Base-by-base conservation (phyloP, 2,888 invertebrate genomes). In the Scaptomyza flava region DNA sequence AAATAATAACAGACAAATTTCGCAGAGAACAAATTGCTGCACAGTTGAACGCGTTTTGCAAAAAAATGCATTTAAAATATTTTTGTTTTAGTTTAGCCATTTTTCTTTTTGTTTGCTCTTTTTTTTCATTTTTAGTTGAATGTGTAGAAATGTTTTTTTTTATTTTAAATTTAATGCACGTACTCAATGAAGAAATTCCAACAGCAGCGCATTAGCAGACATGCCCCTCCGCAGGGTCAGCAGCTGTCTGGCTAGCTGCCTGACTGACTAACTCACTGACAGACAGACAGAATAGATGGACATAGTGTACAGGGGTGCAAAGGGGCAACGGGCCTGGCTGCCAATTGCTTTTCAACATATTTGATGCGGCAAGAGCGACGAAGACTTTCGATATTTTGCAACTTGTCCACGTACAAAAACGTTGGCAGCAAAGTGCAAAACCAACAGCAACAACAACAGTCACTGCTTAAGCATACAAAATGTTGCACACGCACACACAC, bases 171-270 rank as follows among this genome's bases (percentile, higher is more conserved):
- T 89, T 89, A 84, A 82, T 78, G 89, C 89, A 89, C 89, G 89
- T 89, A 89, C 84, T 90, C 90, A 90, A 90, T 89, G 90, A 90
- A 90, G 90, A 89, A 89, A 89, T 89, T 89, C 89, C 90, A 88
- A 64, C 87, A 86, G 86, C 89, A 85, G 88, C 83, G 86, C 89
- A 84, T 89, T 84, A 84, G 89, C 71, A 89, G 83, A 84, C 82
- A 84, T 73, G 62, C 62, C 57, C 74, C 75, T 75, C 34, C 50
- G 58, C 72, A 64, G 70, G 62, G 74, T 70, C 81, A 73, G 79
- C 81, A 63, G 68, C 61, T 62, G 65, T 66, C 51, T 60, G 64
- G 31, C 47, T 45, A 51, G 20, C 33, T 27, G 53, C 0, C 23
- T 9, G 11, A 20, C 34, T n/a, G 34, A 1, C 47, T 33, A 12